A percentile compares a stretch with the other conserved stretches of the same genome.
Conservation (phyloP, 2,113 vertebrate species). For the Malurus elegans region DNA sequence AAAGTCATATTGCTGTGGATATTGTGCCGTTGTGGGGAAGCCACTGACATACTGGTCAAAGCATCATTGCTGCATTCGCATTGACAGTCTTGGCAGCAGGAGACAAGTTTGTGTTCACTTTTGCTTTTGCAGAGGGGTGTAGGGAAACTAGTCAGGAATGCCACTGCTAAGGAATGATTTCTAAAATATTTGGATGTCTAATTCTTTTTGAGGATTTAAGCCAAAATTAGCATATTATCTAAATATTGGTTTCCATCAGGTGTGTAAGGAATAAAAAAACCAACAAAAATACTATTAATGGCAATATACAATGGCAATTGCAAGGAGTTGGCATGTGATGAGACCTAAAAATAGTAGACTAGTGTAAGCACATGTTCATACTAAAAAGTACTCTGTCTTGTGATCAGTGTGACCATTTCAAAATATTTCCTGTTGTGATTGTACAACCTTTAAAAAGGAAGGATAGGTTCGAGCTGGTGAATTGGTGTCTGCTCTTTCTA, state of each 20-base stretch:
- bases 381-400: conserved; percentile 29
- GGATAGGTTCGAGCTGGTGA: neutral
- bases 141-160: neutral
- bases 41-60: neutral
- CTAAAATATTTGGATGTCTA: neutral
- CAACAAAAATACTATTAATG: neutral
- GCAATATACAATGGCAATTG: neutral
- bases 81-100: neutral
- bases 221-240: neutral
- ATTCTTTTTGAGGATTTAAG: neutral
- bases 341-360: conserved; percentile 7
- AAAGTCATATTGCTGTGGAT: neutral
- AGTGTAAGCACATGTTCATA: neutral
- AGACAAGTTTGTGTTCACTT: neutral
- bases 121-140: neutral
- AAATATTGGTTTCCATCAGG: neutral
- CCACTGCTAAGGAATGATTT: neutral
- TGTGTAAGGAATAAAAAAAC: neutral
- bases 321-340: neutral
- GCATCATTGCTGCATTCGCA: neutral
- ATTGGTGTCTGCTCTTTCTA: neutral
- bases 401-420: conserved; percentile 47
- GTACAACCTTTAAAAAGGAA: neutral
- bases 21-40: rapidly evolving
- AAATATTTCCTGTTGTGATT: conserved; percentile 62